A percentile compares a stretch with the other conserved stretches of the same genome.
Evolutionary conservation across 2,888 invertebrate species (phyloP).

Genomic region (Hypena proboscidalis): DNA sequence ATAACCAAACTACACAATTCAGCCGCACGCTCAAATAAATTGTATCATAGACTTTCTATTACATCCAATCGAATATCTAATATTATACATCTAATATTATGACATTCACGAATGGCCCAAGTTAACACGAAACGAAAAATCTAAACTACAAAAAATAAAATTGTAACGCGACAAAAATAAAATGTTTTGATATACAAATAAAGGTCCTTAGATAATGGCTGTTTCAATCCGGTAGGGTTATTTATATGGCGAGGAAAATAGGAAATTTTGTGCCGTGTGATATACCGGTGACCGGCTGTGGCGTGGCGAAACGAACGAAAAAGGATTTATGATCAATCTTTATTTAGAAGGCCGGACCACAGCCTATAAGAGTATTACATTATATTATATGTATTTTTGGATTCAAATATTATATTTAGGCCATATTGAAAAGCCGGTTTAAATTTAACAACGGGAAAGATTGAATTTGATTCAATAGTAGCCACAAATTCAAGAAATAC

Average conservation of each 20-base stretch:
- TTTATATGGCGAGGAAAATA: constrained; percentile 22
- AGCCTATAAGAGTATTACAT: constrained; percentile 41
- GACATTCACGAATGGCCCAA: constrained; percentile 76
- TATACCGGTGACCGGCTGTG: constrained; percentile 31
- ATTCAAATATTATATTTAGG: constrained; percentile 31
- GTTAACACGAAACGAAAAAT: constrained; percentile 64
- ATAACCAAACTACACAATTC: constrained; percentile 40
- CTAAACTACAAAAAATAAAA: constrained; percentile 63
- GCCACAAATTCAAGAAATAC: constrained; percentile 17
- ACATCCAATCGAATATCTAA: constrained; percentile 69
- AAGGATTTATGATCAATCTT: constrained; percentile 19
- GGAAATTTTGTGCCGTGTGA: constrained; percentile 38
- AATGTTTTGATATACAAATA: constrained; percentile 61
- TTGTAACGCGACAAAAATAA: constrained; percentile 57
- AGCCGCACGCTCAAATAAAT: constrained; percentile 57
- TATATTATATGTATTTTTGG: constrained; percentile 35
- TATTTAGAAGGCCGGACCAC: constrained; percentile 34
- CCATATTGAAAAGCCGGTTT: constrained; percentile 47
- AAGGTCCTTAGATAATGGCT: constrained; percentile 32
- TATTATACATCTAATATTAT: constrained; percentile 79
- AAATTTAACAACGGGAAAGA: constrained; percentile 1
- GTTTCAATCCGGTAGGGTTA: constrained; percentile 36
- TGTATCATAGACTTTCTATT: constrained; percentile 52
- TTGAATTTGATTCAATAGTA: constrained; percentile 3
- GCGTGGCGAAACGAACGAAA: constrained; percentile 22